phyloP scores from a whole-genome alignment of 2,113 vertebrate species.

The Maylandia zebra region DNA sequence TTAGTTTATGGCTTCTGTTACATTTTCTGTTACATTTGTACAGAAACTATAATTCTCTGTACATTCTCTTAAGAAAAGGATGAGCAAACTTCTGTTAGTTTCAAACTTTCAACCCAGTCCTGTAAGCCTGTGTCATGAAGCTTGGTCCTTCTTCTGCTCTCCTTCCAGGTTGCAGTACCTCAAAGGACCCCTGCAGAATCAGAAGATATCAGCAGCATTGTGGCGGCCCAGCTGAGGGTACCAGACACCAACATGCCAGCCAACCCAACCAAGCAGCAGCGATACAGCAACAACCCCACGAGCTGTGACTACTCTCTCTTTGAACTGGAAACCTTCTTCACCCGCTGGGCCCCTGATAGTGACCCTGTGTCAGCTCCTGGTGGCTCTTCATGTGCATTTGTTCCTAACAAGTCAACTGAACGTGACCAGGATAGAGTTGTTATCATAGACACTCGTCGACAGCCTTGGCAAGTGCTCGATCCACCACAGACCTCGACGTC shows the following conservation, averaged over 20 bases:
- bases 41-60: neutral
- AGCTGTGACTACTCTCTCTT: constrained; percentile 44
- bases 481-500: neutral
- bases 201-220: neutral
- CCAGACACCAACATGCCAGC: constrained; percentile 19
- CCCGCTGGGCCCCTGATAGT: constrained; percentile 46
- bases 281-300: neutral
- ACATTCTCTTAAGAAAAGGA: neutral
- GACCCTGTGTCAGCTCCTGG: neutral
- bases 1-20: neutral
- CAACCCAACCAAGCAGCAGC: neutral
- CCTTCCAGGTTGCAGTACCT: neutral
- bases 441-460: constrained; percentile 16
- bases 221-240: neutral
- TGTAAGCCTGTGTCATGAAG: neutral
- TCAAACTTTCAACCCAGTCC: neutral
- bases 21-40: neutral
- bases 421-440: constrained; percentile 34
- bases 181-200: neutral
- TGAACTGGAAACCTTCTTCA: constrained; percentile 57
- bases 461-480: neutral
- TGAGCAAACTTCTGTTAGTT: neutral
- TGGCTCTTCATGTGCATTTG: constrained; percentile 33
- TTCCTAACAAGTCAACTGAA: neutral
- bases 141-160: neutral